Evolutionary conservation across 1,140 invertebrate species (phyloP), one percentile per base, ranked within the genome.

Genomic region (Scaptomyza pallida): DNA sequence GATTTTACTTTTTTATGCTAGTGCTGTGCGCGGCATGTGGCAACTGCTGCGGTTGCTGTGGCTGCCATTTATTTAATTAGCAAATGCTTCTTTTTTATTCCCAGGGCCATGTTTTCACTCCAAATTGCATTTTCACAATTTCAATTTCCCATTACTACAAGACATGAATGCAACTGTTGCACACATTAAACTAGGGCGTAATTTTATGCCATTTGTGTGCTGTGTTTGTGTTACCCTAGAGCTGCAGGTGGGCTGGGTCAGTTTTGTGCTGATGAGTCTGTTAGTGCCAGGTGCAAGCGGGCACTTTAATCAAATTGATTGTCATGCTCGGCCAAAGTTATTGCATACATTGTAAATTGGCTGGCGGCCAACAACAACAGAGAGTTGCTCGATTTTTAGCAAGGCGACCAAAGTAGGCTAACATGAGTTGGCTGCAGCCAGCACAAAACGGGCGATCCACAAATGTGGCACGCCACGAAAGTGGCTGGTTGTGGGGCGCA

Each of bases 381-480:
- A 61, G 23, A 43, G 71, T 4, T 74, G 55, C 67, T 83, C 50
- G 54, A 56, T 35, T 78, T 75, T 61, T n/a, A n/a, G 41, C 59
- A 19, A 43, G 15, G 23, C 16, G 37, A n/a, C 16, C 23, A 60
- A 85, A 86, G 81, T 85, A 81, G 81, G 77, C 69, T 80, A 86
- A 63, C 64, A 62, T 65, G 45, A 65, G 62, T 26, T 19, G 2
- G 56, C 30, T 37, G 47, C n/a, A 26, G 45, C 56, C 21, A 56
- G 54, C 30, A 13, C 68, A 59, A 70, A 55, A 68, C 54, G 59
- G 52, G 48, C 47, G 72, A 43, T 57, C 43, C 30, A 59, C 47
- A 48, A 86, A 85, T 86, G 81, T 85, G 69, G 81, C 81, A 62
- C 68, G 62, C 81, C 61, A 68, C 61, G 81, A 86, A 86, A 77